phyloP scores from a whole-genome alignment of 2,113 vertebrate genomes.

The Cyanoliseus patagonus region DNA sequence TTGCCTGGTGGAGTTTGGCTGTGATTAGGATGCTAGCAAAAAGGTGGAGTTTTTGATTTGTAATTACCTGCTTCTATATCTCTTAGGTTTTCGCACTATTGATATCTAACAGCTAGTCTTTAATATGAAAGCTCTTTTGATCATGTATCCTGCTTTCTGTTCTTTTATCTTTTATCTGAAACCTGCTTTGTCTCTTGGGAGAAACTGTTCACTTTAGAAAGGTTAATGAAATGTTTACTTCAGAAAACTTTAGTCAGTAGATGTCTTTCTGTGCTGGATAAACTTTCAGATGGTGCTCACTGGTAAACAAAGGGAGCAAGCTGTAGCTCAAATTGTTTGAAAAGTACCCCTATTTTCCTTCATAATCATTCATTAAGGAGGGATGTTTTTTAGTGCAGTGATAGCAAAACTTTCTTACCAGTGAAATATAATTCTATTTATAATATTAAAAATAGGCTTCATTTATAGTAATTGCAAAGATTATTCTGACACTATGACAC shows the following conservation, averaged over 20 bases:
- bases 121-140: neutral
- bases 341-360: neutral
- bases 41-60: neutral
- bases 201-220: neutral
- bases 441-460: neutral
- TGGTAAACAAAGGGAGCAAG: neutral
- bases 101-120: neutral
- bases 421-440: neutral
- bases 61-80: neutral
- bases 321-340: neutral
- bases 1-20: neutral
- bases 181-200: neutral
- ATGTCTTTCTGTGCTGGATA: neutral
- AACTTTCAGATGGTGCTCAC: neutral
- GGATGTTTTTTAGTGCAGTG: neutral
- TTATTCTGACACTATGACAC: neutral
- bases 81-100: neutral
- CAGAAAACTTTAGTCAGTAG: neutral
- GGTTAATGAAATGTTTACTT: slow-evolving; percentile 43
- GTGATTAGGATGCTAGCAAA: neutral
- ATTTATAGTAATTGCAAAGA: neutral
- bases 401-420: neutral
- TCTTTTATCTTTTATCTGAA: slow-evolving; percentile 11
- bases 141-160: neutral
- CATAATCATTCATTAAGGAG: neutral